Evolutionary conservation across 2,113 vertebrate genomes (phyloP).

Genomic region (Leucopsar rothschildi): DNA sequence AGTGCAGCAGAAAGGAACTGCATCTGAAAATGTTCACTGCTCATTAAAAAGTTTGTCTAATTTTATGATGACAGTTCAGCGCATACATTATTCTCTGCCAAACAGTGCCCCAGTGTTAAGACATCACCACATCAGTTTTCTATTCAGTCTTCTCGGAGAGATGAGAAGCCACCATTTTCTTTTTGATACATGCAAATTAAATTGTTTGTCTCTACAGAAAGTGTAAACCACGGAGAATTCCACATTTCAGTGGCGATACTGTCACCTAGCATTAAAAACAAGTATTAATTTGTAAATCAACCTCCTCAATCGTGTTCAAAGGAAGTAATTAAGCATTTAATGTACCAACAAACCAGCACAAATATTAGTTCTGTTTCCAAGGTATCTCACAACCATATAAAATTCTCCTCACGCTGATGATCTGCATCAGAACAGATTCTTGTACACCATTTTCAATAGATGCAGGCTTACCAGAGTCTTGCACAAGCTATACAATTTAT

Average conservation of each 20-base stretch:
- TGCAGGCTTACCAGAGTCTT: background rate
- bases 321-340: slow-evolving; percentile 35
- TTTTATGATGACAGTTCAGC: background rate
- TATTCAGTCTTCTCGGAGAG: background rate
- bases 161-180: slow-evolving; percentile 53
- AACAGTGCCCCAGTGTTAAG: background rate
- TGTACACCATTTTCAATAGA: background rate
- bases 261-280: slow-evolving; percentile 42
- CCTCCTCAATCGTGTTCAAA: background rate
- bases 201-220: slow-evolving; percentile 24
- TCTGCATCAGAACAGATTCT: background rate
- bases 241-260: background rate
- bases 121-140: background rate
- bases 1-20: background rate
- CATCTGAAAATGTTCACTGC: background rate
- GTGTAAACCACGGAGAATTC: background rate
- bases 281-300: slow-evolving; percentile 31
- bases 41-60: slow-evolving; percentile 28
- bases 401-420: background rate
- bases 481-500: background rate
- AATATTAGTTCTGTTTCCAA: slow-evolving; percentile 35
- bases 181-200: slow-evolving; percentile 45
- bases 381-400: background rate
- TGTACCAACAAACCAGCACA: background rate
- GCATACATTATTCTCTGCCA: background rate